Percentiles rank a stretch among this genome's conserved stretches.
Conservation (phyloP, 2,797 vertebrate species). For the Crocodylus rhombifer region DNA sequence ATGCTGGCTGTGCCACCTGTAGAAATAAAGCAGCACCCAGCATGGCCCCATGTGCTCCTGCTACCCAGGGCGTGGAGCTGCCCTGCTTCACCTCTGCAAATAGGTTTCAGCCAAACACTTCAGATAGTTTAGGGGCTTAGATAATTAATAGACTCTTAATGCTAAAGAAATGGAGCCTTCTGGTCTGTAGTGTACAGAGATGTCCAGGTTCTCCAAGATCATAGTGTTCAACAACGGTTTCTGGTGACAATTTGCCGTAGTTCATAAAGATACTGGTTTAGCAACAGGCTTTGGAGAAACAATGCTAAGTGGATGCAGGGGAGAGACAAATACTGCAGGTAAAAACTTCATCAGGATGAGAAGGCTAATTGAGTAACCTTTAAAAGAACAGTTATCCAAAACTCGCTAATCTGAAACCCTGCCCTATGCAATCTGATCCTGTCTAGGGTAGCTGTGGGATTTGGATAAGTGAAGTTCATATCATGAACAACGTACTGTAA, state of each 20-base stretch:
- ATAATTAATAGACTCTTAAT: neutral
- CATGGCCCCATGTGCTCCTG: too few species aligned
- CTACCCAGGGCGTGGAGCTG: too few species aligned
- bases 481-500: neutral
- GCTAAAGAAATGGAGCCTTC: neutral
- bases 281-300: neutral
- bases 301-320: too few species aligned
- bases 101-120: neutral
- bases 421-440: neutral
- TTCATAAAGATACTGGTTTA: neutral
- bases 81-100: too few species aligned
- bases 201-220: fast-evolving
- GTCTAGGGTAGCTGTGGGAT: neutral
- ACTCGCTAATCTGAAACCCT: neutral
- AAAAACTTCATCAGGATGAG: neutral
- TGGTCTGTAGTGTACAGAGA: neutral
- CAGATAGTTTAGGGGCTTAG: neutral
- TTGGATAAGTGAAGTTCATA: neutral
- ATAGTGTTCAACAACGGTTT: fast-evolving
- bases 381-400: neutral
- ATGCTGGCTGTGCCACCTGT: too few species aligned
- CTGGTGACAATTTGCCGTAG: fast-evolving
- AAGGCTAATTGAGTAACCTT: neutral
- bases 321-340: neutral
- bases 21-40: too few species aligned